Conservation (phyloP, 2,888 invertebrate species). For the Polyploca ridens region DNA sequence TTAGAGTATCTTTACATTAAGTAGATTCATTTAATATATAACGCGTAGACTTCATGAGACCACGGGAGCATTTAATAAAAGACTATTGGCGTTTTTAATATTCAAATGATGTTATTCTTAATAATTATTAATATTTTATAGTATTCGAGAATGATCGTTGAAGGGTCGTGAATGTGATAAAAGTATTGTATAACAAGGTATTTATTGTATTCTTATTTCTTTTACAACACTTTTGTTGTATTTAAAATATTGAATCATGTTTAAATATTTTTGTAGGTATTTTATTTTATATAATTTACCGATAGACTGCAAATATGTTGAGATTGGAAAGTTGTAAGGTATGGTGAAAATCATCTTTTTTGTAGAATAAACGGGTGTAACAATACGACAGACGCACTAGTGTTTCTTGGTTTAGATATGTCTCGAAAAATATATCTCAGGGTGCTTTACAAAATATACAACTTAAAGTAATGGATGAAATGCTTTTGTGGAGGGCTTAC, state of each 20-base stretch:
- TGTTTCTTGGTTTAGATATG: neutral
- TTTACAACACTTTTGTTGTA: conserved; percentile 3
- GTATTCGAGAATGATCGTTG: conserved; percentile 41
- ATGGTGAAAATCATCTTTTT: neutral
- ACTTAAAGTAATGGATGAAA: neutral
- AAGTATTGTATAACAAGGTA: conserved; percentile 20
- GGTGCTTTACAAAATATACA: neutral
- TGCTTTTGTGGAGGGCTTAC: conserved; percentile 14
- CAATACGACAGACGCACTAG: too few relatives aligned
- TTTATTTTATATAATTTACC: conserved; percentile 15
- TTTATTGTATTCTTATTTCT: conserved; percentile 8
- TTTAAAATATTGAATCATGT: neutral
- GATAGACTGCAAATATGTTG: conserved; percentile 29
- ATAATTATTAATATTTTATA: conserved; percentile 45
- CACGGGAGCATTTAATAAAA: conserved; percentile 63
- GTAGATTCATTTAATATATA: conserved; percentile 56
- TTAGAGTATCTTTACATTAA: conserved; percentile 52
- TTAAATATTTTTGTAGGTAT: neutral
- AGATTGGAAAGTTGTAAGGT: neutral
- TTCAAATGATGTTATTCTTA: conserved; percentile 30
- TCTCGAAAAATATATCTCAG: neutral
- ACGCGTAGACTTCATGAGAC: conserved; percentile 43
- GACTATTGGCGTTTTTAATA: conserved; percentile 40
- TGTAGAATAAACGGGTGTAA: neutral
- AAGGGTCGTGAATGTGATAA: conserved; percentile 54